A percentile compares a stretch with the other conserved stretches of the same genome.
Evolutionary conservation across 2,888 invertebrate species (phyloP).

Genomic region (Escarpia spicata): DNA sequence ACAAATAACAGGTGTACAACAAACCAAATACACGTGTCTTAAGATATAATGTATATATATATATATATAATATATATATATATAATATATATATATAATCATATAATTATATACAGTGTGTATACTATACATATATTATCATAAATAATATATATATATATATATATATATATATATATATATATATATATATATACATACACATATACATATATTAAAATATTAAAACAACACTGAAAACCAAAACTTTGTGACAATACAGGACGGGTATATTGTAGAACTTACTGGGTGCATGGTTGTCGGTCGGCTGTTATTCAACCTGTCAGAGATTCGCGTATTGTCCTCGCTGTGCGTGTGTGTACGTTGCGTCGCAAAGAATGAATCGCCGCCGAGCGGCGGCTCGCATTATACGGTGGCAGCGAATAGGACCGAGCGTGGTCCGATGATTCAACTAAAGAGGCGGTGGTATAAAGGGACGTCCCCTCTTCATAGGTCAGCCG

Average conservation of each 20-base stretch:
- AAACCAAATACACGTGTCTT: too few relatives aligned
- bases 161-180: too few relatives aligned
- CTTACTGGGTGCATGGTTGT: background rate
- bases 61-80: too few relatives aligned
- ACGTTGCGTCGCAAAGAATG: background rate
- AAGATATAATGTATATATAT: too few relatives aligned
- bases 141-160: too few relatives aligned
- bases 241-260: background rate
- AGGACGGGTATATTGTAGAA: background rate
- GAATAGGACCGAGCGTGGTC: background rate
- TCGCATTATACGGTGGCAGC: background rate
- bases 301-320: background rate
- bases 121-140: too few relatives aligned
- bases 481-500: background rate
- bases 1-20: too few relatives aligned
- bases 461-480: background rate
- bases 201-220: too few relatives aligned
- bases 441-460: background rate
- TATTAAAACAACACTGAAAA: too few relatives aligned
- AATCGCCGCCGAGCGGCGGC: background rate
- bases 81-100: too few relatives aligned
- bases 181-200: too few relatives aligned
- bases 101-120: too few relatives aligned
- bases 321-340: background rate
- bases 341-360: background rate